A percentile compares a stretch with the other conserved stretches of the same genome.
These are phyloP conservation scores for Ophion ventricosus DNA, from an alignment of 2,888 invertebrate species.

Conservation along the genomic window DNA sequence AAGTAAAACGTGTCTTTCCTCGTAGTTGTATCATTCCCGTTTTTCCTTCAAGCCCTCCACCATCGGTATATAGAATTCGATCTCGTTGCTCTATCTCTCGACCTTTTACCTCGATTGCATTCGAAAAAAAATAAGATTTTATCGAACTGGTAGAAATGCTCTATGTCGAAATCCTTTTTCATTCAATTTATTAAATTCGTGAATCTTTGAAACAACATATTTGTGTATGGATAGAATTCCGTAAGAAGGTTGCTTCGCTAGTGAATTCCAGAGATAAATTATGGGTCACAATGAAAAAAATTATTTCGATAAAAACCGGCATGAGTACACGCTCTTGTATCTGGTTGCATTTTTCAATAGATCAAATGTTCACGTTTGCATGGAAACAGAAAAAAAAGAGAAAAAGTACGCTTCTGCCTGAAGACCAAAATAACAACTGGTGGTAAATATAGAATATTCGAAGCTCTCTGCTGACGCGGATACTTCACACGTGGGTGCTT, in stretches of 20 bases:
- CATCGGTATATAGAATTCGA: conserved; percentile 19
- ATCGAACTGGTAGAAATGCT: background rate
- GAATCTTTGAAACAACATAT: background rate
- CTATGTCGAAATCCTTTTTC: background rate
- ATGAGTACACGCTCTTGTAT: background rate
- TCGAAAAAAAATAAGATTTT: background rate
- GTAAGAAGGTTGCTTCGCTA: background rate
- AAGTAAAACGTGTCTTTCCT: conserved; percentile 56
- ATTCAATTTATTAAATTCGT: background rate
- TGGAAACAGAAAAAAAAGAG: background rate
- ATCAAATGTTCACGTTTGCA: background rate
- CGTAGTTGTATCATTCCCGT: conserved; percentile 21
- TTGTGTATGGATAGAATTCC: no score
- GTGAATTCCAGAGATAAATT: background rate
- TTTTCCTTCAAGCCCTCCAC: conserved; percentile 10
- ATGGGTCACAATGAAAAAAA: background rate
- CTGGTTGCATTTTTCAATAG: background rate
- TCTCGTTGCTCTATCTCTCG: background rate
- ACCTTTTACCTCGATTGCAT: conserved; percentile 22
- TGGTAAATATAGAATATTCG: conserved; percentile 16
- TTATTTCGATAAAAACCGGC: background rate
- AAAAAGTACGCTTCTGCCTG: conserved; percentile 10
- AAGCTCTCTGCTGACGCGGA: conserved; percentile 34
- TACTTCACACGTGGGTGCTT: conserved; percentile 60
- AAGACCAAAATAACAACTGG: conserved; percentile 14